phyloP scores from a whole-genome alignment of 2,888 invertebrate species.

The Mechanitis mazaeus region DNA sequence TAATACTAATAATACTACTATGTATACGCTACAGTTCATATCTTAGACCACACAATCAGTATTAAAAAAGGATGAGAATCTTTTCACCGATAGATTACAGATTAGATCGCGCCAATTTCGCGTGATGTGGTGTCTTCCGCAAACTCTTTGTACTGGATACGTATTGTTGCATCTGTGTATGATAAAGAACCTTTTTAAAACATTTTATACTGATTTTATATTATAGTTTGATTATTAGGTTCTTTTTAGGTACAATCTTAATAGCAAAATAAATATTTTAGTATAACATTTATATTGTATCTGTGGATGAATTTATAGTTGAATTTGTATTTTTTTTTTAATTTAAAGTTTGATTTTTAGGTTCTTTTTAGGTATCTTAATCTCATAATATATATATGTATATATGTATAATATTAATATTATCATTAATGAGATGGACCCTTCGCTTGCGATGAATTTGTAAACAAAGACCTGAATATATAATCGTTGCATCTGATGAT shows the following conservation, averaged over 20 bases:
- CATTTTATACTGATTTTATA: too few species aligned
- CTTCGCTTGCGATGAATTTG: slow-evolving; percentile 54
- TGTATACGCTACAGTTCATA: slow-evolving; percentile 20
- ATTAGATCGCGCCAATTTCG: slow-evolving; percentile 69
- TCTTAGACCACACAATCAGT: slow-evolving; percentile 39
- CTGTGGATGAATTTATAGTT: not conserved
- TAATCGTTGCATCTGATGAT: slow-evolving; percentile 59
- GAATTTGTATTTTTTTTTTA: not conserved
- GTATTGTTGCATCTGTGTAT: not conserved
- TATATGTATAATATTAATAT: slow-evolving; percentile 39
- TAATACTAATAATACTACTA: too few species aligned
- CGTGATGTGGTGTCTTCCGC: slow-evolving; percentile 58
- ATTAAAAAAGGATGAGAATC: slow-evolving; percentile 66
- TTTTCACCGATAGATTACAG: slow-evolving; percentile 72
- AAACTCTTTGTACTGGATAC: slow-evolving; percentile 35
- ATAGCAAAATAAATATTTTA: too few species aligned
- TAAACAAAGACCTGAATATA: slow-evolving; percentile 67
- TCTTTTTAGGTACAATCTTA: too few species aligned
- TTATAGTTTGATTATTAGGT: too few species aligned
- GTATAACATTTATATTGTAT: too few species aligned
- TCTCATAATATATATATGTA: too few species aligned
- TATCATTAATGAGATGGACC: slow-evolving; percentile 66
- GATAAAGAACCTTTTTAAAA: too few species aligned
- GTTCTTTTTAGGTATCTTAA: not conserved
- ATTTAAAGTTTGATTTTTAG: not conserved